Evolutionary conservation across 1,140 invertebrate genomes (phyloP).

Genomic region (Aethina tumida): DNA sequence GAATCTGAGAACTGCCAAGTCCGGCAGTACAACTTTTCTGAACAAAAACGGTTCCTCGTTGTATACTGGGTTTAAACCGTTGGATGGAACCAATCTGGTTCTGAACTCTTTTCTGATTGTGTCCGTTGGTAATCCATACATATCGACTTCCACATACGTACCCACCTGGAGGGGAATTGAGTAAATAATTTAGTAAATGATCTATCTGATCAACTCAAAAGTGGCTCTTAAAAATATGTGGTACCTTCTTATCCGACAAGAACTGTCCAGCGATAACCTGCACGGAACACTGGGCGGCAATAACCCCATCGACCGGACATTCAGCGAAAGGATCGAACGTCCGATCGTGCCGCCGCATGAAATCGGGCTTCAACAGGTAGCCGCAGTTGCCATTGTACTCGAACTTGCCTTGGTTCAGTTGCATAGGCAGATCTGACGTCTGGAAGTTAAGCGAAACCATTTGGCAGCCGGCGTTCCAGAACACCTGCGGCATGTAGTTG

Average conservation of each 20-base stretch:
- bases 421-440: slow-evolving; percentile 98
- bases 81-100: slow-evolving; percentile 89
- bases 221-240: slow-evolving; percentile 2
- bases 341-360: slow-evolving; percentile 93
- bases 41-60: slow-evolving; percentile 98
- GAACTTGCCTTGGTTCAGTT: slow-evolving; percentile 99
- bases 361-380: slow-evolving; percentile 97
- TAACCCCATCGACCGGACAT: slow-evolving; percentile 98
- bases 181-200: neutral
- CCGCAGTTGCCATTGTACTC: slow-evolving; percentile 96
- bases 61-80: slow-evolving; percentile 95
- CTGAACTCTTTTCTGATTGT: slow-evolving; percentile 98
- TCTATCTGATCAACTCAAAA: neutral
- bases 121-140: slow-evolving; percentile 98
- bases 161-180: slow-evolving; percentile 45
- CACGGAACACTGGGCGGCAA: slow-evolving; percentile 96
- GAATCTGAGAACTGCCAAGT: slow-evolving; percentile 93
- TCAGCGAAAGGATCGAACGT: slow-evolving; percentile 99
- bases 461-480: slow-evolving; percentile 88
- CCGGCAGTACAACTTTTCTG: slow-evolving; percentile 95
- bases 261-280: slow-evolving; percentile 99
- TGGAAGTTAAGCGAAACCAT: slow-evolving; percentile 99
- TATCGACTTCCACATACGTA: slow-evolving; percentile 99
- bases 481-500: slow-evolving; percentile 98
- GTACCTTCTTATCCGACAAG: slow-evolving; percentile 92